Percentiles rank a stretch among this genome's conserved stretches.
Evolutionary conservation across 1,140 invertebrate species (phyloP).

Genomic region (Meloidogyne floridensis): DNA sequence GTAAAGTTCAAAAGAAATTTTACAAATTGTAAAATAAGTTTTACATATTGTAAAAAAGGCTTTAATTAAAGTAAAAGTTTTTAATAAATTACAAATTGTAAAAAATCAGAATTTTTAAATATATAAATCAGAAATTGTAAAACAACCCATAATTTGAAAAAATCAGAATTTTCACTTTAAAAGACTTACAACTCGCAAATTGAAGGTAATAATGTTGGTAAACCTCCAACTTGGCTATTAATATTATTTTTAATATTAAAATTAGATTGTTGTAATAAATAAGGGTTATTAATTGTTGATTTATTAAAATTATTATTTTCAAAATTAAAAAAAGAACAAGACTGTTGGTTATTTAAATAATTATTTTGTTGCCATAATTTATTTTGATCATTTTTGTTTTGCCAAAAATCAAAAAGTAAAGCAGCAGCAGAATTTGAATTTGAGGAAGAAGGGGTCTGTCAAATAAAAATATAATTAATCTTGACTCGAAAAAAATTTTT

Average conservation of each 20-base stretch:
- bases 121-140: too few species aligned
- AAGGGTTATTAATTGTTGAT: neutral
- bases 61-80: too few species aligned
- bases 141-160: too few species aligned
- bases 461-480: neutral
- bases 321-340: neutral
- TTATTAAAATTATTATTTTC: neutral
- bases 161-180: neutral
- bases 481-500: neutral
- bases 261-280: neutral
- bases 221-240: too few species aligned
- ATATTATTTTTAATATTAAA: neutral
- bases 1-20: too few species aligned
- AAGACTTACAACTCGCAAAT: neutral
- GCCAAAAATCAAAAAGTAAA: neutral
- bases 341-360: conserved; percentile 5
- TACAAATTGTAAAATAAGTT: too few species aligned
- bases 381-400: neutral
- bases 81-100: too few species aligned
- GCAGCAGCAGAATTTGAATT: neutral
- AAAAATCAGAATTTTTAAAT: too few species aligned
- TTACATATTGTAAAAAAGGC: too few species aligned
- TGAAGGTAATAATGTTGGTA: neutral
- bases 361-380: neutral
- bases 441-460: neutral